phyloP scores from a whole-genome alignment of 1,140 invertebrate species.

The Potamilus streckersoni region DNA sequence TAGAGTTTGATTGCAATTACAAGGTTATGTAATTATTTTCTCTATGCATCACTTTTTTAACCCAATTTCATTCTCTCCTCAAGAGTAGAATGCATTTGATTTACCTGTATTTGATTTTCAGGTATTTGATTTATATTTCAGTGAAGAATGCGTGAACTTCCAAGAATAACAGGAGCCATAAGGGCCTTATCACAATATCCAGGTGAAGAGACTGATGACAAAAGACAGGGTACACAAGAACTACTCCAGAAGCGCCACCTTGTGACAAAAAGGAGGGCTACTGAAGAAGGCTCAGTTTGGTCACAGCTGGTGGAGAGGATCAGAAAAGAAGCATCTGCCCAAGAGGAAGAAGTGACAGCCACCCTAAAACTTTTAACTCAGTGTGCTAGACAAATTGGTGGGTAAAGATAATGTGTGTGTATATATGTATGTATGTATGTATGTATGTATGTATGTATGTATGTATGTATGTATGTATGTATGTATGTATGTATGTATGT shows the following conservation, averaged over 20 bases:
- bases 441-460: no score
- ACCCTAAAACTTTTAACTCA: conserved; percentile 48
- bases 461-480: no score
- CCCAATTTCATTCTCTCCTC: no score
- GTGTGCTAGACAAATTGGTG: conserved; percentile 53
- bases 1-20: no score
- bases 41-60: no score
- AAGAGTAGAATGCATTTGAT: no score
- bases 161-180: conserved; percentile 58
- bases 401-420: not conserved
- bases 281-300: conserved; percentile 46
- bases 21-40: no score
- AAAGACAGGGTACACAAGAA: conserved; percentile 21
- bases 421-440: no score
- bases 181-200: conserved; percentile 46
- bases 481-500: no score
- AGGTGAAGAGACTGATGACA: conserved; percentile 32
- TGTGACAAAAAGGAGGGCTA: conserved; percentile 44
- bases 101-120: no score
- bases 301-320: conserved; percentile 35
- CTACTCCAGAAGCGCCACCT: conserved; percentile 44
- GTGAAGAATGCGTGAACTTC: conserved; percentile 41
- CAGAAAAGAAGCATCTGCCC: conserved; percentile 32
- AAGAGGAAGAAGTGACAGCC: conserved; percentile 34
- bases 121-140: not conserved